A percentile compares a stretch with the other conserved stretches of the same genome.
These are phyloP conservation scores for Physeter macrocephalus DNA, from an alignment of 2,113 vertebrate species.

Conservation along the genomic window DNA sequence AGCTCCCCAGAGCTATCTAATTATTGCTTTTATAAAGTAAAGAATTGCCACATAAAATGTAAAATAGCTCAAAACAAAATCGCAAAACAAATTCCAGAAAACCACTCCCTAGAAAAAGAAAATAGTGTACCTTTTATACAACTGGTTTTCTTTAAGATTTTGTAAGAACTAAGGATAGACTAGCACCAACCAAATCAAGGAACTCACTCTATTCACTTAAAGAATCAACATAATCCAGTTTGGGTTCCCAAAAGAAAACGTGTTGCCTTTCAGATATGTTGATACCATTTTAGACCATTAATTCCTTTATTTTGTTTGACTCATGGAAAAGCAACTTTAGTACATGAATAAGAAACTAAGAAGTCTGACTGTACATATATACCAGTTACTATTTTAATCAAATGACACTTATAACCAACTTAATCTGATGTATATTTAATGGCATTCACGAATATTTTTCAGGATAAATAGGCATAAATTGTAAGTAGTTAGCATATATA, in stretches of 20 bases:
- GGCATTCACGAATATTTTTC: background rate
- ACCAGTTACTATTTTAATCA: background rate
- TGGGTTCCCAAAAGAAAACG: background rate
- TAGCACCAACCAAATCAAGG: background rate
- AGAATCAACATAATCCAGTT: background rate
- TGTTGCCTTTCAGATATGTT: background rate
- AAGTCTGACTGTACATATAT: background rate
- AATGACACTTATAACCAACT: background rate
- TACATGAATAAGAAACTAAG: background rate
- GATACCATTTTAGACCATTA: background rate
- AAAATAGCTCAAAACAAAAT: slow-evolving; percentile 37
- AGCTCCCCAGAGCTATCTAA: slow-evolving; percentile 16
- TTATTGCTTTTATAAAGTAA: slow-evolving; percentile 9
- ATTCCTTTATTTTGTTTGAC: background rate
- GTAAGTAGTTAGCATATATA: background rate
- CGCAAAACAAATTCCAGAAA: background rate
- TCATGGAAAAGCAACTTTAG: background rate
- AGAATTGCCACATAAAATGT: background rate
- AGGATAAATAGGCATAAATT: background rate
- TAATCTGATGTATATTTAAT: background rate
- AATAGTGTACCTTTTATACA: background rate
- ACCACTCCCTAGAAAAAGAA: background rate
- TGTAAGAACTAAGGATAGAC: background rate
- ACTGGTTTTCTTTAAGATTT: background rate
- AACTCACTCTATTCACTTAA: background rate